Evolutionary conservation across 2,888 invertebrate genomes (phyloP).

Genomic region (Amphipyra tragopoginis): DNA sequence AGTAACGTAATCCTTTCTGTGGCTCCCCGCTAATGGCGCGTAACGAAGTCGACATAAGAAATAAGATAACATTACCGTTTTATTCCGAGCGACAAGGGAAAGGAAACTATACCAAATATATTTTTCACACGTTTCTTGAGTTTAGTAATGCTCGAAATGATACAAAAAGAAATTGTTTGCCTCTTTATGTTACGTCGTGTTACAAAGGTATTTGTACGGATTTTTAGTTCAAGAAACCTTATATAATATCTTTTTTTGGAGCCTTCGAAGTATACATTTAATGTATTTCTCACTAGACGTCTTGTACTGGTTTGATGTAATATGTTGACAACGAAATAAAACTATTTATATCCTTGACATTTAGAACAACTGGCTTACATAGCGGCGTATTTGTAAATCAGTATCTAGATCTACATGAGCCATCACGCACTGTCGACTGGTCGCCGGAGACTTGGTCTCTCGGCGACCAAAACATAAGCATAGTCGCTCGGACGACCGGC

Average conservation of each 20-base stretch:
- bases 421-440: too few species aligned
- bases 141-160: conserved; percentile 16
- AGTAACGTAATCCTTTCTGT: conserved; percentile 46
- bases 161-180: conserved; percentile 28
- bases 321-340: conserved; percentile 14
- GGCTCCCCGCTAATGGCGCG: conserved; percentile 52
- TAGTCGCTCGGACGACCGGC: too few species aligned
- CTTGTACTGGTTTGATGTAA: conserved; percentile 7
- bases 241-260: conserved; percentile 11
- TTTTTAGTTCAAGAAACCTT: conserved; percentile 30
- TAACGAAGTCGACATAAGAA: conserved; percentile 48
- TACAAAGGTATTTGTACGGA: conserved; percentile 42
- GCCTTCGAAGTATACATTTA: conserved; percentile 25
- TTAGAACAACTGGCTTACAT: too few species aligned
- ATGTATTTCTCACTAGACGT: conserved; percentile 13
- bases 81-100: conserved; percentile 22
- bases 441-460: too few species aligned
- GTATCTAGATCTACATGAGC: too few species aligned
- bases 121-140: conserved; percentile 31
- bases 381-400: too few species aligned
- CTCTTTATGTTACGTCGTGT: conserved; percentile 20
- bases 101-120: conserved; percentile 24
- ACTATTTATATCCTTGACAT: too few species aligned
- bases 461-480: too few species aligned
- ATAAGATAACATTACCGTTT: conserved; percentile 41